Base-by-base conservation (phyloP, 2,113 vertebrate species). In the Eurypyga helias region DNA sequence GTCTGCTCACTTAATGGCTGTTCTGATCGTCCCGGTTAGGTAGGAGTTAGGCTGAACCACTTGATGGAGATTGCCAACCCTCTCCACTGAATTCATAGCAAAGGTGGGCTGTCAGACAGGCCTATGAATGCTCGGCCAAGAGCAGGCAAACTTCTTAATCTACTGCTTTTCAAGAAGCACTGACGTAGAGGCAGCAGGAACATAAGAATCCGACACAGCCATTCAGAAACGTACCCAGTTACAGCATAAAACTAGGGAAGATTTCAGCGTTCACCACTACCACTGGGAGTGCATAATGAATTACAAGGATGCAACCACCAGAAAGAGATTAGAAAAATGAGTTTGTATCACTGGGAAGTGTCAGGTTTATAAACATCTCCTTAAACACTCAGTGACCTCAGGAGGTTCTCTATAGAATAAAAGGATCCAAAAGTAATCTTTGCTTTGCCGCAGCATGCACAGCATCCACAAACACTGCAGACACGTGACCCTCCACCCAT, bases 81-180 rank as follows among this genome's bases (percentile, higher is more conserved):
- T 73, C 12, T 33, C 43, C 52, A 34, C 0, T 36, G 46, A 36
- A 52, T 33, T 33, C 58, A 33, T 0, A 46, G 52, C 4, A 2
- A 70, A 41, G 46, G 29, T 3, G 51, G 25, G 41, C 2, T 25
- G 14, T 10, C 78, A n/a, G 36, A 31, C 58, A 45, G 73, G n/a
- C n/a, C n/a, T 4, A 23, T 4, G 6, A 78, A 79, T 6, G 26
- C 18, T 23, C 28, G 49, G 24, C 45, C 71, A 18, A 57, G 23
- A 55, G 52, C 23, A 26, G 0, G 1, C 1, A 26, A 21, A 5
- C 6, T 60, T 82, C 17, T 12, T 14, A 51, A 34, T 33, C 4
- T 41, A 6, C 3, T 43, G 51, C 45, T 66, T 38, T n/a, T 51
- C 55, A 84, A 80, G 82, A 25, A 46, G 34, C 66, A 13, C 31